phyloP scores from a whole-genome alignment of 2,113 vertebrate species.

The Shinisaurus crocodilurus region DNA sequence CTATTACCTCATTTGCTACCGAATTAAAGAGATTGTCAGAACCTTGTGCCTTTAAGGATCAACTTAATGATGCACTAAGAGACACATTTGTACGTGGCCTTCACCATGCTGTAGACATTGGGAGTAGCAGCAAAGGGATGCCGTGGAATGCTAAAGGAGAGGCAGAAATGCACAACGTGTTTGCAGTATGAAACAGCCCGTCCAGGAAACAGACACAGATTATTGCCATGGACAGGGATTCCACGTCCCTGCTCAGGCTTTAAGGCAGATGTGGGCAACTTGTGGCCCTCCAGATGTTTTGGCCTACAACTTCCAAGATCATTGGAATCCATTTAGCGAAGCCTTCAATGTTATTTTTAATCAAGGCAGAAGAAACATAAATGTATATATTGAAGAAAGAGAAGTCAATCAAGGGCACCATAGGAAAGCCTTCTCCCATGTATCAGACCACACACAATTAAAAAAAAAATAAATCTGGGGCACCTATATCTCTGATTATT shows the following conservation, averaged over 20 bases:
- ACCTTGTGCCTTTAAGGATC: background rate
- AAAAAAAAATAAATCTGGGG: background rate
- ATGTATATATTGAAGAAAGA: slow-evolving; percentile 63
- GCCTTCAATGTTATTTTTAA: background rate
- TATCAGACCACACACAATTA: background rate
- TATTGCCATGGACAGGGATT: background rate
- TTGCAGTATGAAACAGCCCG: background rate
- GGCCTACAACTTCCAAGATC: background rate
- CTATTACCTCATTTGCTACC: background rate
- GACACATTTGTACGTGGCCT: background rate
- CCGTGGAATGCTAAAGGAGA: background rate
- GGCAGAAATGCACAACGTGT: background rate
- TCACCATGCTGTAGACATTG: background rate
- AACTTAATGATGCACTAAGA: slow-evolving; percentile 8
- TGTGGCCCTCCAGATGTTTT: background rate
- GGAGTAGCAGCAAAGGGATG: background rate
- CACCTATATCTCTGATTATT: background rate
- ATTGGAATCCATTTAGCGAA: slow-evolving; percentile 63
- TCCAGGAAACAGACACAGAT: background rate
- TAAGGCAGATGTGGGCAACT: background rate
- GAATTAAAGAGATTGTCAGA: slow-evolving; percentile 13
- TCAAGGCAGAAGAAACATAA: slow-evolving; percentile 46
- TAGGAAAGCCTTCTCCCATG: too few species aligned
- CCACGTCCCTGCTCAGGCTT: background rate
- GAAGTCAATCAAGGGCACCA: slow-evolving; percentile 47